Percentiles rank a stretch among this genome's conserved stretches.
These are phyloP conservation scores for Enhydra lutris DNA, from an alignment of 2,113 vertebrate species.

Conservation along the genomic window DNA sequence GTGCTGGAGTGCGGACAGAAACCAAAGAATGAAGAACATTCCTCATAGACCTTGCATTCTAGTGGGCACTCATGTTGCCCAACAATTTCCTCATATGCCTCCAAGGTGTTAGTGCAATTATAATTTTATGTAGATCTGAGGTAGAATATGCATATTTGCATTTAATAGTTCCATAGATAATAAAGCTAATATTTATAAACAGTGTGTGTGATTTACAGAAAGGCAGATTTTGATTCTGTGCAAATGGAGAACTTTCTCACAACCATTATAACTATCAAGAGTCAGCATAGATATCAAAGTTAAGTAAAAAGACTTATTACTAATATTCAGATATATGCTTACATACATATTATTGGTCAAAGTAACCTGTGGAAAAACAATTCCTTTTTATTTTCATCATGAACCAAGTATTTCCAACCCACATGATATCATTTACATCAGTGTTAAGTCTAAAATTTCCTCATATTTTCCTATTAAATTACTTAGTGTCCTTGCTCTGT, in stretches of 20 bases:
- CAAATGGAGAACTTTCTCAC: background rate
- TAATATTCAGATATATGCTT: background rate
- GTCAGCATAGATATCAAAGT: background rate
- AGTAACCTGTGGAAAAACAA: background rate
- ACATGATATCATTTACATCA: background rate
- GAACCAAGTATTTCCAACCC: background rate
- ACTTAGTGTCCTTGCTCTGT: background rate
- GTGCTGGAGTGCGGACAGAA: background rate
- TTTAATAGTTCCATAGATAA: background rate
- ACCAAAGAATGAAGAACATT: background rate
- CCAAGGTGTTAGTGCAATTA: background rate
- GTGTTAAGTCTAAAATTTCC: background rate
- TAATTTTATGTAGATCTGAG: background rate
- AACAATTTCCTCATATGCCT: background rate
- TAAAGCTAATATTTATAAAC: background rate
- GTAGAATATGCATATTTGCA: background rate
- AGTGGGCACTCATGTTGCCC: background rate
- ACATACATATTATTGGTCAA: background rate
- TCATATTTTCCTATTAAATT: background rate
- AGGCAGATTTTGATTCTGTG: background rate
- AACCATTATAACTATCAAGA: background rate
- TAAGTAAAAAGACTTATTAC: background rate
- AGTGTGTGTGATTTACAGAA: background rate
- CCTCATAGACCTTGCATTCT: background rate
- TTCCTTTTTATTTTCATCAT: background rate